Percentiles rank a stretch among this genome's conserved stretches.
These are phyloP conservation scores for Odobenus rosmarus DNA, from an alignment of 2,113 vertebrate genomes.

Conservation along the genomic window DNA sequence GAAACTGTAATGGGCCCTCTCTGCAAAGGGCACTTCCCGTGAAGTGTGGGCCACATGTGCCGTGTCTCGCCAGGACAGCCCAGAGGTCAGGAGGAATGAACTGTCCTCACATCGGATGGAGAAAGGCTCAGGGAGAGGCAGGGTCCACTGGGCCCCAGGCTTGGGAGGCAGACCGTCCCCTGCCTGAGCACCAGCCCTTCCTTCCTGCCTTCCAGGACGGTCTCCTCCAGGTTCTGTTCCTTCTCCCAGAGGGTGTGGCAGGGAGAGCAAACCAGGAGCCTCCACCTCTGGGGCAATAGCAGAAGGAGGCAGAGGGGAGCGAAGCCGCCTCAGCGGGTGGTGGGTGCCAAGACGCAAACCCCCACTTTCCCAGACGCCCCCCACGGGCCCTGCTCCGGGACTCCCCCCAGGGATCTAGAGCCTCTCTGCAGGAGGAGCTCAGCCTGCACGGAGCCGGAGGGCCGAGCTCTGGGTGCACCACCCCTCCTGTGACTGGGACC, in stretches of 20 bases:
- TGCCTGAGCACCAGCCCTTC: neutral
- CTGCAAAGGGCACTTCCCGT: neutral
- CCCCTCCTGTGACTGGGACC: fast-evolving
- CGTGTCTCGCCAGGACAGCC: fast-evolving
- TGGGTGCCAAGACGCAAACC: neutral
- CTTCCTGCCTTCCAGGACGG: fast-evolving
- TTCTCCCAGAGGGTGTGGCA: neutral
- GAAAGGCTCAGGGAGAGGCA: neutral
- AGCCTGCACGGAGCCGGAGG: neutral
- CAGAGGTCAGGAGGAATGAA: neutral
- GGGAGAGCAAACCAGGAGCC: neutral
- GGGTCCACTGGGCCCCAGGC: neutral
- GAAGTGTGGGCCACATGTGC: neutral
- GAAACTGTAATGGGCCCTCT: too few species aligned
- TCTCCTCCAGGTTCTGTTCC: neutral
- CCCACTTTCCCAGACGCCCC: neutral
- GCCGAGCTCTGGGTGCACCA: neutral
- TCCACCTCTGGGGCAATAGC: neutral
- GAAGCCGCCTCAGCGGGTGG: neutral
- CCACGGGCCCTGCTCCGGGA: fast-evolving
- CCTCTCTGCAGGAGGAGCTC: neutral
- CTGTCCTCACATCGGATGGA: neutral
- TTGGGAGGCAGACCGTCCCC: neutral
- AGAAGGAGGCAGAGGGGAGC: neutral
- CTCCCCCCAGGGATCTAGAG: neutral